Evolutionary conservation across 2,888 invertebrate genomes (phyloP), one percentile per base, ranked within the genome.

Genomic region (Bombylius discolor): DNA sequence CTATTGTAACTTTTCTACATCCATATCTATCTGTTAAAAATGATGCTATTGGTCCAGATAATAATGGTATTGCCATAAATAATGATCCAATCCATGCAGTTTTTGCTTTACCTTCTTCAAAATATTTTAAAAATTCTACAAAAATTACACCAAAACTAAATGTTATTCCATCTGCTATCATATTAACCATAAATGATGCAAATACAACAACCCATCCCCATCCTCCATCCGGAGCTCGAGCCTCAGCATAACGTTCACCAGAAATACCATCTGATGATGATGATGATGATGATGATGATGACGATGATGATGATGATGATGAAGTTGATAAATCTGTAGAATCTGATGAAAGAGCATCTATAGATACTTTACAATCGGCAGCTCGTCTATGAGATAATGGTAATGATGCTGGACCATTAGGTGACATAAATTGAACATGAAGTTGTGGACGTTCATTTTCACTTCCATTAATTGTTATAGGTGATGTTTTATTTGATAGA

Each of bases 141-240:
- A 82, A 93, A 66, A 95, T 84, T 5, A 94, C 86, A 55, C 95
- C 95, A 72, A 94, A 94, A 61, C 89, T 89, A 75, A 93, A 92
- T 1, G 91, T 91, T 62, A 93, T 84, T 4, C 95, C 95, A 70
- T 95, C 95, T 47, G 91, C 91, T 65, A 95, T 90, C 60, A 92
- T 78, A 70, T 92, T 92, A 60, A 92, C 87, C 76, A 92, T 79
- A 70, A 95, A 94, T 0, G 91, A 85, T 33, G 90, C 90, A 59
- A 86, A 83, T 0, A 94, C 93, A 52, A 95, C 82, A 39, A 94
- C 86, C 94, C 94, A 95, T 6, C 93, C 93, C 87, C 88, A 93
- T 13, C 93, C 92, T 11, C 91, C 92, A 71, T 93, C 92, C 3
- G 90, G 91, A 1, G 87, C 84, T 31, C 83, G 76, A 1, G 84